Percentiles rank a stretch among this genome's conserved stretches.
phyloP scores from a whole-genome alignment of 1,140 invertebrate genomes.

The Drosophila baimaii region DNA sequence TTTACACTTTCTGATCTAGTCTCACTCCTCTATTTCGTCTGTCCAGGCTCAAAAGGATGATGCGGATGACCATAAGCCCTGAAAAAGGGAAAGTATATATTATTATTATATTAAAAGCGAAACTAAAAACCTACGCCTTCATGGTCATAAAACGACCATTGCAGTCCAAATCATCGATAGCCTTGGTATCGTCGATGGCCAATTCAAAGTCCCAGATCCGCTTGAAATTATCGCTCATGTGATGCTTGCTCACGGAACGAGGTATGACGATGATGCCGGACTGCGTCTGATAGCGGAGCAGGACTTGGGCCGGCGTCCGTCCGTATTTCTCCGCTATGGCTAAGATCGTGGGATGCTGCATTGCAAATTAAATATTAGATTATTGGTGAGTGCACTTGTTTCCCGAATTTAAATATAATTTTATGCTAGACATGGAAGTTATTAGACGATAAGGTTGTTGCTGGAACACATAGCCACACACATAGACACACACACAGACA shows the following conservation, averaged over 20 bases:
- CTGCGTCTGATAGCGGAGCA: slow-evolving; percentile 88
- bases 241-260: slow-evolving; percentile 88
- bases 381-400: too few species aligned
- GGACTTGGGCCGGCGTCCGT: slow-evolving; percentile 89
- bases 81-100: background rate
- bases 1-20: background rate
- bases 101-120: background rate
- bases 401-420: too few species aligned
- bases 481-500: too few species aligned
- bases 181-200: slow-evolving; percentile 87
- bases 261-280: slow-evolving; percentile 89
- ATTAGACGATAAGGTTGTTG: too few species aligned
- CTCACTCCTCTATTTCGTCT: slow-evolving; percentile 4
- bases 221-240: slow-evolving; percentile 90
- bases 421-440: too few species aligned
- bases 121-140: slow-evolving; percentile 52
- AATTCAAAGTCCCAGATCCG: slow-evolving; percentile 90
- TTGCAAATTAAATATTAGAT: too few species aligned
- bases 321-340: slow-evolving; percentile 88
- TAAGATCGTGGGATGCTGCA: slow-evolving; percentile 83
- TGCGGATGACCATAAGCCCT: slow-evolving; percentile 73
- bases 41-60: slow-evolving; percentile 62
- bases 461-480: too few species aligned
- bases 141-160: slow-evolving; percentile 79
- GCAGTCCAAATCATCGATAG: slow-evolving; percentile 87